A percentile compares a stretch with the other conserved stretches of the same genome.
Conservation (phyloP, 2,797 vertebrate genomes). For the Acanthurus leucopareius region DNA sequence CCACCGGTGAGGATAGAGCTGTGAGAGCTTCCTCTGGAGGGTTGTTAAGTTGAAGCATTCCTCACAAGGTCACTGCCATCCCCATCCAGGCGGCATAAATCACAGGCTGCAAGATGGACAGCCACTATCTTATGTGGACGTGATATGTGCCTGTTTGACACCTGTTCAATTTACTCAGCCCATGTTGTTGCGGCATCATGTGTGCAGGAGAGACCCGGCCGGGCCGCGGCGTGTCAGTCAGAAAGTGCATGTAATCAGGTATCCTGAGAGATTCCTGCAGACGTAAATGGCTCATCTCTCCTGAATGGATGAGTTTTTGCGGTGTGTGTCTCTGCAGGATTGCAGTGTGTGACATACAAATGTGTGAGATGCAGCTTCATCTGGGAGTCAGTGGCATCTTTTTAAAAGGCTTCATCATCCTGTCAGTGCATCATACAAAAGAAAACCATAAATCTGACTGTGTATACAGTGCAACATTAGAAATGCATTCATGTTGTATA, state of each 20-base stretch:
- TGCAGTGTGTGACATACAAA: neutral
- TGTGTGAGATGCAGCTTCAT: constrained; percentile 4
- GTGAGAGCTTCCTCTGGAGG: constrained; percentile 45
- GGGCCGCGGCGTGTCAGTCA: neutral
- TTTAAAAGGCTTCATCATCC: constrained; percentile 1
- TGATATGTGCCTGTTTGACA: constrained; percentile 60
- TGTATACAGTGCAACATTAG: too few species aligned
- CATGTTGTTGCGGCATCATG: constrained; percentile 16
- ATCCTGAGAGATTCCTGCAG: constrained; percentile 35
- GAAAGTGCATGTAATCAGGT: constrained; percentile 45
- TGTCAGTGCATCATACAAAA: constrained; percentile 4
- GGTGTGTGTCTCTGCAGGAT: neutral
- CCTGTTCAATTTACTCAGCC: constrained; percentile 51
- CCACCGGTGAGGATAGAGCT: constrained; percentile 36
- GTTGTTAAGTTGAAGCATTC: constrained; percentile 62
- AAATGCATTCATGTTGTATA: too few species aligned
- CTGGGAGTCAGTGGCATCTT: constrained; percentile 16
- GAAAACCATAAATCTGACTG: neutral
- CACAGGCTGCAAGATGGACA: constrained; percentile 51
- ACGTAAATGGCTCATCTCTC: constrained; percentile 12
- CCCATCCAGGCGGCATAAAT: constrained; percentile 64
- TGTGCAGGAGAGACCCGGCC: neutral
- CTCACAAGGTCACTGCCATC: constrained; percentile 71
- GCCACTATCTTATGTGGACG: constrained; percentile 21
- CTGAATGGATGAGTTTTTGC: constrained; percentile 9